Evolutionary conservation across 2,888 invertebrate genomes (phyloP), one percentile per base, ranked within the genome.

Genomic region (Lysandra bellargus): DNA sequence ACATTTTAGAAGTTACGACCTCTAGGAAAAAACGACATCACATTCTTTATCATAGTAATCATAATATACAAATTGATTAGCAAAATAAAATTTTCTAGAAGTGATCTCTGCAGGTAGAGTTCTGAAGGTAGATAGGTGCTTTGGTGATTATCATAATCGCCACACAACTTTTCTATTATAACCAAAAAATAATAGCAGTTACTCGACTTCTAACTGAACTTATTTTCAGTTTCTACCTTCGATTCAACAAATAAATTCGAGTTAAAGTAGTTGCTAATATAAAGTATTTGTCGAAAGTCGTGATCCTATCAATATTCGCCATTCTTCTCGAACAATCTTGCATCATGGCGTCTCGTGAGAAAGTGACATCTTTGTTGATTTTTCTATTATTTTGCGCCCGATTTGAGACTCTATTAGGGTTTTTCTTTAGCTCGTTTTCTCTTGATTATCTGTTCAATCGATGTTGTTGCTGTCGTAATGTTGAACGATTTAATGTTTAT

Each of bases 341-440:
- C 86, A 85, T 84, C 83, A 82, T 82, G 83, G 84, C 85, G 86
- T 85, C 82, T 83, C 83, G 83, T 88, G 82, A 90, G 92, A 92
- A 92, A 91, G 92, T 88, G 87, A 87, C 86, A 86, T 83, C 87
- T 87, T 86, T 88, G 87, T 88, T 87, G 86, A 87, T 87, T 88
- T 87, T 89, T 84, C 85, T 86, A 87, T 86, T 85, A 85, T 83
- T 83, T 83, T 83, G 79, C 82, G 79, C 64, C 80, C 69, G 81
- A 72, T 81, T 79, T 79, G 77, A 82, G 79, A 80, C 83, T 83
- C 80, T 82, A 81, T 81, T 82, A 81, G 82, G 76, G 82, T 81
- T 83, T 83, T 83, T 82, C 81, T 81, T 81, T 78, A 81, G 82
- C 83, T 83, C 81, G 83, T 84, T 84, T 83, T 83, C 82, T 82